Base-by-base conservation (phyloP, 2,888 invertebrate genomes). In the Fragum whitleyi region DNA sequence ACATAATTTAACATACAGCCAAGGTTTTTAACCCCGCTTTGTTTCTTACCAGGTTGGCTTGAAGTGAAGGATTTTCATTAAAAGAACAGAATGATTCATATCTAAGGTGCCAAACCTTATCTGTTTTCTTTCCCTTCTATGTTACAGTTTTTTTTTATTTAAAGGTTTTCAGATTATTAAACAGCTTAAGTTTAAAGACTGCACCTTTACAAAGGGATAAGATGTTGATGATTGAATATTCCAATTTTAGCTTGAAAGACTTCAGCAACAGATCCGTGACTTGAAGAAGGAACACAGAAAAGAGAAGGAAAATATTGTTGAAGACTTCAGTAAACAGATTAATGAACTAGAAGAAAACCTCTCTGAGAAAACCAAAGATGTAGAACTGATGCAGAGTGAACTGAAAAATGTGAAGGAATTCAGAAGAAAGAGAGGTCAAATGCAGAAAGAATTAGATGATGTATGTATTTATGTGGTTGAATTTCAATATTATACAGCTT, bases 361-460 rank as follows among this genome's bases (percentile, higher is more conserved):
- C n/a, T 83, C 86, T 0, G 90, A 92, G 70, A 93, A 92, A 78
- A 92, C 85, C 2, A 84, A 91, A 36, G 94, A 94, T 75, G 90
- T 93, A 21, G 92, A 93, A 32, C 80, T 93, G 19, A 89, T 94
- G 90, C 92, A 93, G 74, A 92, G 89, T 70, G 94, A 94, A 78
- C 89, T 94, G 29, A 93, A 93, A 88, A 86, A 91, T 81, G 92
- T 94, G 23, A 93, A 93, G 77, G 94, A 94, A 76, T 94, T 94
- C 86, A 80, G 93, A 9, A 87, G 91, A 55, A 93, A 93, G 75
- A 83, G 93, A 53, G 92, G 89, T 36, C 92, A 92, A 78, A 93
- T 94, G 94, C 93, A 93, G 83, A 93, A 91, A 74, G 94, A 94
- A 77, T 85, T 94, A n/a, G 93, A 94, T 77, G 93, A 94, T 89